Conservation (phyloP, 2,888 invertebrate genomes). For the Amiota communis region DNA sequence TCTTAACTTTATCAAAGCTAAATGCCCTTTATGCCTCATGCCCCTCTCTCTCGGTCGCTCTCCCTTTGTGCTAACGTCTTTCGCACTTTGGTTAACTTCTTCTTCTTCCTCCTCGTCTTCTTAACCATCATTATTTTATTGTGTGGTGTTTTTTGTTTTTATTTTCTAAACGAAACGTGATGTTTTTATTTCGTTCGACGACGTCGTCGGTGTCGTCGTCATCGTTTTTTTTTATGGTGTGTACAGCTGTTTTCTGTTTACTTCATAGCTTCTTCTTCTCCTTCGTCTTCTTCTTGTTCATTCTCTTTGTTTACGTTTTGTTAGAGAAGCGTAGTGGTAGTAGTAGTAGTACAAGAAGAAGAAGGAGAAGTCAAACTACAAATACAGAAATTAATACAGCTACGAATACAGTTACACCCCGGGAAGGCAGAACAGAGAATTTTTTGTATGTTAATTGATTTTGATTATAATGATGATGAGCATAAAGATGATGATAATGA, state of each 20-base stretch:
- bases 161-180: not conserved
- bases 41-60: no score
- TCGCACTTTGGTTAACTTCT: not conserved
- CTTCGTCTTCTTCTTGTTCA: conserved; percentile 66
- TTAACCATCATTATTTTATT: not conserved
- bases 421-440: not conserved
- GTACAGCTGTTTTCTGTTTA: conserved; percentile 67
- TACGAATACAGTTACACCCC: not conserved
- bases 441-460: no score
- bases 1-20: not conserved
- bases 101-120: conserved; percentile 7
- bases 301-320: conserved; percentile 65
- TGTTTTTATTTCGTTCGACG: conserved; percentile 11
- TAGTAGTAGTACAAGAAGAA: no score
- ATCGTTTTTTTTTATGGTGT: conserved; percentile 49
- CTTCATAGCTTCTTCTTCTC: conserved; percentile 65
- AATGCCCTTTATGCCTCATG: no score
- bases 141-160: conserved; percentile 8
- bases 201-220: not conserved
- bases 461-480: no score
- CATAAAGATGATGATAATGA: no score
- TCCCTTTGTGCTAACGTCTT: no score
- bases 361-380: conserved; percentile 33
- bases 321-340: conserved; percentile 22
- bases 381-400: conserved; percentile 39